Conservation (phyloP, 2,797 vertebrate species). For the Sebastes steindachneri region DNA sequence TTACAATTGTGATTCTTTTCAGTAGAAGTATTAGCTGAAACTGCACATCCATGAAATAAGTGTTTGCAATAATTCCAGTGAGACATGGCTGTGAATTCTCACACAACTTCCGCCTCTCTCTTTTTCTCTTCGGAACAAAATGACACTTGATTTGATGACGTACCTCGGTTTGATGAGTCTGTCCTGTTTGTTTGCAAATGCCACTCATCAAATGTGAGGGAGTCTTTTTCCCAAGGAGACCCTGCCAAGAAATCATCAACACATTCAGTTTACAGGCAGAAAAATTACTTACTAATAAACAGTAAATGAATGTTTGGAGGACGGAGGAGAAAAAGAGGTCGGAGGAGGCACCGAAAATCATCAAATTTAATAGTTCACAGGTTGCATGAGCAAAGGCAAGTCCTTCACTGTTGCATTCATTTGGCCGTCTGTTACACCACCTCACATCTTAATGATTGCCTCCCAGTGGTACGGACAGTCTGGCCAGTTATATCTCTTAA, state of each 20-base stretch:
- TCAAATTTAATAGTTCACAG: background rate
- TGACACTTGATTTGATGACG: background rate
- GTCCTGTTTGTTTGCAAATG: slow-evolving; percentile 29
- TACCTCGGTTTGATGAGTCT: background rate
- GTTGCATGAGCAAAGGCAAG: background rate
- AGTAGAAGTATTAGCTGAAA: background rate
- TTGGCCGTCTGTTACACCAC: slow-evolving; percentile 2
- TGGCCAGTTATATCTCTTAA: slow-evolving; percentile 28
- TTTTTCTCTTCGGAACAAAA: background rate
- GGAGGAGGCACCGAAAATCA: background rate
- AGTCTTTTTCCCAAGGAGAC: background rate
- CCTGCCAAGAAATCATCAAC: background rate
- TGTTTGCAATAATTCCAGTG: background rate
- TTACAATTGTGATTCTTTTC: background rate
- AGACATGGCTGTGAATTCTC: background rate
- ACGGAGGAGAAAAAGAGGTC: background rate
- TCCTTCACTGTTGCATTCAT: slow-evolving; percentile 9
- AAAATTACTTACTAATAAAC: slow-evolving; percentile 17
- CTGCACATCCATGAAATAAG: background rate
- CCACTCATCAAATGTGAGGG: background rate
- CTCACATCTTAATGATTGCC: slow-evolving; percentile 4
- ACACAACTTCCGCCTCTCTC: background rate
- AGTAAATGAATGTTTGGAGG: background rate
- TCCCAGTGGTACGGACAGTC: slow-evolving; percentile 18
- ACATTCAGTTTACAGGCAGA: slow-evolving; percentile 21